Evolutionary conservation across 2,797 vertebrate genomes (phyloP), one percentile per base, ranked within the genome.

Genomic region (Anguilla obscura): DNA sequence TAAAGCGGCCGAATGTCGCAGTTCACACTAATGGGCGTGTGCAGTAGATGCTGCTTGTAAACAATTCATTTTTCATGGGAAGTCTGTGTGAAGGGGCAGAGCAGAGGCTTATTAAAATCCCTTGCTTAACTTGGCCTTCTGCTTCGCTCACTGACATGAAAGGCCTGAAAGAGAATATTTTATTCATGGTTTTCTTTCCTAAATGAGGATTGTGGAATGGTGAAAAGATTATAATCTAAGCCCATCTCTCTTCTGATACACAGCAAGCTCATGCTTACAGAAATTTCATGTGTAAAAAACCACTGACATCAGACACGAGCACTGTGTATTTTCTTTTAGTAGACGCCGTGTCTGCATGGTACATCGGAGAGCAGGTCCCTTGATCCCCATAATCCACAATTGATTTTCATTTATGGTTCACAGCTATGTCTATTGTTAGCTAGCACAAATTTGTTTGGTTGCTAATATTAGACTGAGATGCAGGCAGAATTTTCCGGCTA

Each of bases 231-330:
- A 82, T 82, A 48, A n/a, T 50, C 1, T 79, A 16, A 79, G 74
- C 36, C 33, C 30, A 21, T 71, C 9, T 12, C n/a, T 21, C 14
- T 74, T 74, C 45, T 79, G 14, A 79, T 45, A 45, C 36, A 21
- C 71, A 33, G 30, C 33, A 36, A 76, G 71, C 71, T 36, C 10
- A 76, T 76, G 69, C 69, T 21, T 9, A 40, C 79, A 48, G 45
- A 50, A 82, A 82, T 48, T 3, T n/a, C 12, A 82, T 82, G 45
- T 48, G 71, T 82, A 30, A 50, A 82, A 82, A 82, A 82, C 16
- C 79, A 82, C 40, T 50, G 21, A 48, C 45, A n/a, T 82, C 40
- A 24, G 36, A 82, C 21, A 24, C 45, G n/a, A 24, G 45, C 8
- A 40, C 76, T 21, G 74, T 14, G 14, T 36, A 1, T 74, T 74